These are phyloP conservation scores for Trachelus tabidus DNA, from an alignment of 2,888 invertebrate genomes.

Conservation along the genomic window DNA sequence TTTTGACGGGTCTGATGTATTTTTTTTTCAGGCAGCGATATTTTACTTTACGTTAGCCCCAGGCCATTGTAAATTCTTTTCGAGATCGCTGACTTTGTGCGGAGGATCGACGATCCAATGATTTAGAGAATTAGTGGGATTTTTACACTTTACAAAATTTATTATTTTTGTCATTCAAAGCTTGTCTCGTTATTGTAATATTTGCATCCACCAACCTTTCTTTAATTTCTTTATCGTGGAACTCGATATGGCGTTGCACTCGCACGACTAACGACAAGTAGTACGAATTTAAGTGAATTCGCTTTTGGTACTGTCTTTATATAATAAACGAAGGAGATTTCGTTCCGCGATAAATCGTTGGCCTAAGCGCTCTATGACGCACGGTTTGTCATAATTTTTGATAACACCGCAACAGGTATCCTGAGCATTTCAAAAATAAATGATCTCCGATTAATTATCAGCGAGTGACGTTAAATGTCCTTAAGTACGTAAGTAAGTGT, in stretches of 20 bases:
- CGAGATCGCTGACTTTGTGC: not conserved
- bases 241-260: not conserved
- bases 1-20: too few species aligned
- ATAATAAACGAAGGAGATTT: slow-evolving; percentile 28
- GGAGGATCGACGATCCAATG: not conserved
- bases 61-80: not conserved
- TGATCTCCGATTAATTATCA: not conserved
- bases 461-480: not conserved
- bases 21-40: too few species aligned
- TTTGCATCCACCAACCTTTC: not conserved
- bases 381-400: slow-evolving; percentile 26
- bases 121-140: not conserved
- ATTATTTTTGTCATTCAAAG: not conserved
- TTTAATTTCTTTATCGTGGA: not conserved
- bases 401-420: slow-evolving; percentile 3
- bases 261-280: not conserved
- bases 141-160: not conserved
- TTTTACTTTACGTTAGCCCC: too few species aligned
- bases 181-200: slow-evolving; percentile 11
- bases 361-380: slow-evolving; percentile 29
- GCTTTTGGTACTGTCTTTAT: slow-evolving; percentile 23
- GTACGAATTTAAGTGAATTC: not conserved
- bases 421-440: not conserved
- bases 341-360: slow-evolving; percentile 24
- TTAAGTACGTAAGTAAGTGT: not conserved